phyloP scores from a whole-genome alignment of 2,797 vertebrate genomes.

The Enteromius treurensis region DNA sequence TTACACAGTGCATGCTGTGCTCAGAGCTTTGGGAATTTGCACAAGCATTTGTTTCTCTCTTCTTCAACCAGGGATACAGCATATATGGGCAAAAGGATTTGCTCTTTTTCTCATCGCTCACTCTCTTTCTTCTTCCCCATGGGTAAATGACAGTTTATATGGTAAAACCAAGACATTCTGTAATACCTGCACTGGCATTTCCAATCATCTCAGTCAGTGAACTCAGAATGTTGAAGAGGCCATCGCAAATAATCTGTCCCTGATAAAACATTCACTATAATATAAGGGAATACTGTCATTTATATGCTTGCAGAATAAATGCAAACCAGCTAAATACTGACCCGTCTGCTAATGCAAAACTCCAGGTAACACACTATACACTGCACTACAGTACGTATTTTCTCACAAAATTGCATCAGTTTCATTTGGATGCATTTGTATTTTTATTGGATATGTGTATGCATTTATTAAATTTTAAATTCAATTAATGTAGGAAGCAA shows the following conservation, averaged over 20 bases:
- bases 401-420: neutral
- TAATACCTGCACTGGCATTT: no score
- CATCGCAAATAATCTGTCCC: neutral
- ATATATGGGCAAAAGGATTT: constrained; percentile 2
- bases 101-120: neutral
- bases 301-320: neutral
- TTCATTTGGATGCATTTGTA: neutral
- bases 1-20: neutral
- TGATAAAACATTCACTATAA: neutral
- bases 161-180: neutral
- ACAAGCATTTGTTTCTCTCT: constrained; percentile 10
- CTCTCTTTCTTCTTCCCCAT: neutral
- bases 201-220: neutral
- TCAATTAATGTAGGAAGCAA: neutral
- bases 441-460: neutral
- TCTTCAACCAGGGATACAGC: constrained; percentile 7
- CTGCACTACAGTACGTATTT: neutral
- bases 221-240: neutral
- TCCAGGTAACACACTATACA: neutral
- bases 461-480: neutral
- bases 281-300: neutral
- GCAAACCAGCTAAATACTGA: neutral
- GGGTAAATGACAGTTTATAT: neutral
- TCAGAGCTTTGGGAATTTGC: constrained; percentile 2
- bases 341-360: neutral